phyloP scores from a whole-genome alignment of 2,797 vertebrate species.

The Sarcophilus harrisii region DNA sequence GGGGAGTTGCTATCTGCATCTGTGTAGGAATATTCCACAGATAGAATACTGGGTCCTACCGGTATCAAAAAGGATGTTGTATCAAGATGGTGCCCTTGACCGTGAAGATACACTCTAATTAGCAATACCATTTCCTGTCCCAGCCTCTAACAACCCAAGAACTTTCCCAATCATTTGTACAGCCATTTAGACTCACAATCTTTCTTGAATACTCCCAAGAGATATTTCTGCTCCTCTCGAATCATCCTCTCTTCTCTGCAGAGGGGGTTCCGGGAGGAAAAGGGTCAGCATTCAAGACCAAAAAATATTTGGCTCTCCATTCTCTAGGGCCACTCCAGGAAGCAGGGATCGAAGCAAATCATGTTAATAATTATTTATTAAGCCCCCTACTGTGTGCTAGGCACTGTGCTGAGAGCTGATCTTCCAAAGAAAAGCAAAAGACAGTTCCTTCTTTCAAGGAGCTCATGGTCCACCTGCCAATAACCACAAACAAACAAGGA shows the following conservation, averaged over 20 bases:
- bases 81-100: background rate
- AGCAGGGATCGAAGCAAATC: background rate
- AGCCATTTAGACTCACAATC: background rate
- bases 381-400: background rate
- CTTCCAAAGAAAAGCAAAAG: background rate
- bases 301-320: background rate
- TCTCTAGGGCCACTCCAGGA: background rate
- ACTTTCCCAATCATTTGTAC: background rate
- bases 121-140: background rate
- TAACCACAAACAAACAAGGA: background rate
- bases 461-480: background rate
- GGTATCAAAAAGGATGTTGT: background rate
- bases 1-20: background rate
- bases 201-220: background rate
- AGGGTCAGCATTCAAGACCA: background rate
- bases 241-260: background rate
- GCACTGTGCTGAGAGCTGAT: background rate
- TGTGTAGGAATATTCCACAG: background rate
- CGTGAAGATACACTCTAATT: background rate
- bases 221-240: background rate
- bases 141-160: background rate
- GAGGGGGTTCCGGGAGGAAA: background rate
- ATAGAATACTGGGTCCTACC: background rate
- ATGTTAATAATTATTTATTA: constrained; percentile 6
- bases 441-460: background rate